phyloP scores from a whole-genome alignment of 2,888 invertebrate genomes.

The Cryptus viduatorius region DNA sequence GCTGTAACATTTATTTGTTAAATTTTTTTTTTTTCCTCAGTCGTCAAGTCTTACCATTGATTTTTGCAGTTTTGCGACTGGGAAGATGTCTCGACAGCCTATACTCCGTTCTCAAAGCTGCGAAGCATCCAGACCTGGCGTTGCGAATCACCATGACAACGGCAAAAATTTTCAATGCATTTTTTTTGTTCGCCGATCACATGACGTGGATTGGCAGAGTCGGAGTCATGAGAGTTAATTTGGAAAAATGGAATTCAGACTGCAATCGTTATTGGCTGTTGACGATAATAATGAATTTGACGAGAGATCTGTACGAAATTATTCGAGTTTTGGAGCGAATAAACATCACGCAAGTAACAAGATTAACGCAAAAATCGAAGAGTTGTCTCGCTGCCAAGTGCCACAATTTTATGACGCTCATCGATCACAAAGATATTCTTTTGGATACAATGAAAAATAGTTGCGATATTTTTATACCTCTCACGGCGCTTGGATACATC shows the following conservation, averaged over 20 bases:
- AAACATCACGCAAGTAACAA: conserved; percentile 77
- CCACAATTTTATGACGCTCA: conserved; percentile 74
- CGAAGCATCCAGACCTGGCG: conserved; percentile 90
- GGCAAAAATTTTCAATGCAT: conserved; percentile 92
- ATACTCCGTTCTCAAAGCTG: conserved; percentile 90
- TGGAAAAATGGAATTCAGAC: conserved; percentile 91
- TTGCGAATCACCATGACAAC: conserved; percentile 91
- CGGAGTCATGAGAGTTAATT: conserved; percentile 89
- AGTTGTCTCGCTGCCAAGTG: conserved; percentile 59
- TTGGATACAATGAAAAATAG: conserved; percentile 94
- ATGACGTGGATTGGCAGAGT: conserved; percentile 93
- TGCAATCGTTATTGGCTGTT: conserved; percentile 95
- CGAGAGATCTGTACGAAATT: conserved; percentile 95
- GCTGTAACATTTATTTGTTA: too few relatives aligned
- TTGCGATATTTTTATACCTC: conserved; percentile 95
- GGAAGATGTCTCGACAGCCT: conserved; percentile 94
- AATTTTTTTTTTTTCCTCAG: conserved; percentile 11
- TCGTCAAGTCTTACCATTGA: neutral
- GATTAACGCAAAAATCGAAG: conserved; percentile 55
- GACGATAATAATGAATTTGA: conserved; percentile 92
- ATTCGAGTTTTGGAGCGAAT: conserved; percentile 86
- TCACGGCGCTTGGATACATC: conserved; percentile 92
- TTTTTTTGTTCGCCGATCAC: conserved; percentile 94
- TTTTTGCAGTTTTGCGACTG: conserved; percentile 90
- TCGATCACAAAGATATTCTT: conserved; percentile 88